Conservation (phyloP, 2,888 invertebrate species). For the Alviniconcha strummeri region DNA sequence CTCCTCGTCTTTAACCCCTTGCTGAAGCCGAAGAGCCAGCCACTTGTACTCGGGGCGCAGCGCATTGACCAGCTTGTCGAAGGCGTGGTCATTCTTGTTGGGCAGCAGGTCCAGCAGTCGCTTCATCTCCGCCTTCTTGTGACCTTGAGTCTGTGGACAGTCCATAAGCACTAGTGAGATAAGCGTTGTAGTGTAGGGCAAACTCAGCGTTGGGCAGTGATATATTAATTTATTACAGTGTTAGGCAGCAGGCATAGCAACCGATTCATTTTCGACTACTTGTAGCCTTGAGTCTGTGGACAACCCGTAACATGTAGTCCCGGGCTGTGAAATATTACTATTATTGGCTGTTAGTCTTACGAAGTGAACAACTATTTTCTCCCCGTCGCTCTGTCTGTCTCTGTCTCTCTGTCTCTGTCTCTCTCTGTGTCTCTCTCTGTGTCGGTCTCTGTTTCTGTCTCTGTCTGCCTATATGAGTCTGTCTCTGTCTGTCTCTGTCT, state of each 20-base stretch:
- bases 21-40: constrained; percentile 44
- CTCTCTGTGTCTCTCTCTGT: not conserved
- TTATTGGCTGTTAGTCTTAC: too few relatives aligned
- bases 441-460: not conserved
- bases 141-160: constrained; percentile 15
- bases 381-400: not conserved
- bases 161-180: not conserved
- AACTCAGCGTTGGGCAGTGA: too few relatives aligned
- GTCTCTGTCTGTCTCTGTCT: constrained; percentile 5
- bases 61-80: constrained; percentile 45
- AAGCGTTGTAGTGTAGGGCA: too few relatives aligned
- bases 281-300: too few relatives aligned
- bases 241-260: too few relatives aligned
- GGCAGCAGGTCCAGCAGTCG: constrained; percentile 32
- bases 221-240: too few relatives aligned
- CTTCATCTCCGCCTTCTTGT: constrained; percentile 33
- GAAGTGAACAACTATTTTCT: not conserved
- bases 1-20: constrained; percentile 32
- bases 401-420: too few relatives aligned
- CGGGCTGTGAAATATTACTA: too few relatives aligned
- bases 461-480: not conserved
- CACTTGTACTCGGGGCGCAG: constrained; percentile 47
- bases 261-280: too few relatives aligned
- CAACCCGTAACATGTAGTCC: too few relatives aligned
- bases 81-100: constrained; percentile 39